Percentiles rank a stretch among this genome's conserved stretches.
phyloP scores from a whole-genome alignment of 2,113 vertebrate species.

The Nerophis ophidion region DNA sequence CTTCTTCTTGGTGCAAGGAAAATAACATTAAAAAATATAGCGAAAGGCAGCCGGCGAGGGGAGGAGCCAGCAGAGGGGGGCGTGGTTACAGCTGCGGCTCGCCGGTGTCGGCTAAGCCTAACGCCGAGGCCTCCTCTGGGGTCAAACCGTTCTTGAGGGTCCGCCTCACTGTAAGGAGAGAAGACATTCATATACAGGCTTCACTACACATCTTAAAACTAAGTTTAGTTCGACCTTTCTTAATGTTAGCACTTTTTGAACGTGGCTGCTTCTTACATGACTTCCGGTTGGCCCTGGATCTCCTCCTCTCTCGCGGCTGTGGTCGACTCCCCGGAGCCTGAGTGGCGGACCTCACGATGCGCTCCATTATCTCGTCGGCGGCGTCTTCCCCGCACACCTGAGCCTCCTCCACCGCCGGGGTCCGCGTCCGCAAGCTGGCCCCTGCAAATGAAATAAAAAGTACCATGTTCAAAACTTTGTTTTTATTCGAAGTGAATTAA shows the following conservation, averaged over 20 bases:
- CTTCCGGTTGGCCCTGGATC: conserved; percentile 92
- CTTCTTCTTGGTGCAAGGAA: conserved; percentile 18
- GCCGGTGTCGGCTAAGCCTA: conserved; percentile 81
- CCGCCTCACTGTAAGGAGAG: conserved; percentile 77
- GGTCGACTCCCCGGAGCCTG: conserved; percentile 86
- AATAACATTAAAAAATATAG: conserved; percentile 1
- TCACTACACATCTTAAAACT: no score
- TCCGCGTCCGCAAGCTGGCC: conserved; percentile 64
- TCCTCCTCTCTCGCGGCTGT: conserved; percentile 85
- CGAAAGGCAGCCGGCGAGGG: conserved; percentile 15
- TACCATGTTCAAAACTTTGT: no score
- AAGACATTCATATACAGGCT: neutral
- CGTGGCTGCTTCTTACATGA: conserved; percentile 74
- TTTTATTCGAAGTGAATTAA: no score
- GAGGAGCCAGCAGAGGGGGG: neutral
- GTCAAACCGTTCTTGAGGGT: conserved; percentile 90
- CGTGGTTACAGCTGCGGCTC: conserved; percentile 76
- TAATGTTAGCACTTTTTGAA: no score
- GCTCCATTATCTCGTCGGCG: conserved; percentile 96
- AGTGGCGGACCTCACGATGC: conserved; percentile 92
- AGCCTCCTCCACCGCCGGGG: conserved; percentile 72
- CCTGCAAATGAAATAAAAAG: conserved; percentile 59
- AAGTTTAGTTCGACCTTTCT: no score
- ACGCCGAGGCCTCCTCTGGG: conserved; percentile 87
- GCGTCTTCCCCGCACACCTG: conserved; percentile 77